A percentile compares a stretch with the other conserved stretches of the same genome.
Evolutionary conservation across 2,797 vertebrate genomes (phyloP).

Genomic region (Phoebastria nigripes): DNA sequence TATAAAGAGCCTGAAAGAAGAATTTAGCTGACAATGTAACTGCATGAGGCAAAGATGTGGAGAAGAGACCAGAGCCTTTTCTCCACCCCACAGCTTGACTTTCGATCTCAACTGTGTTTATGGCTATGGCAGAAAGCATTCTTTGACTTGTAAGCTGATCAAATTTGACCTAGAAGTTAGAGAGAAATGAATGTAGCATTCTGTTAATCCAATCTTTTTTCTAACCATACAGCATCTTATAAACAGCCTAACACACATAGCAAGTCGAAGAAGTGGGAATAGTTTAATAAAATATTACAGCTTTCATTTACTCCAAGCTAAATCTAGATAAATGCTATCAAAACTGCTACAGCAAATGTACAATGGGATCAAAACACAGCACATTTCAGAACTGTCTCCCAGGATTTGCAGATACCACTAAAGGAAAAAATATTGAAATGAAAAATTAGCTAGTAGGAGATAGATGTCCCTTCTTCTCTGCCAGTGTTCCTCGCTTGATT

Average conservation of each 20-base stretch:
- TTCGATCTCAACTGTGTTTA: neutral
- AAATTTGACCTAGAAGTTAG: neutral
- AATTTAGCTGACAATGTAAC: conserved; percentile 10
- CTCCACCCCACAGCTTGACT: neutral
- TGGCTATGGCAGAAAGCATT: neutral
- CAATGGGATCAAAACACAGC: neutral
- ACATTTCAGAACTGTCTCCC: neutral
- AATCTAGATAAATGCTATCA: neutral
- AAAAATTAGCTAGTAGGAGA: neutral
- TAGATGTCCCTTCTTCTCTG: neutral
- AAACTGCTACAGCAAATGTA: neutral
- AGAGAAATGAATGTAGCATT: neutral
- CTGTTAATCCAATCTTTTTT: neutral
- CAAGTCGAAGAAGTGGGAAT: neutral
- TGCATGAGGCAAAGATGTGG: neutral
- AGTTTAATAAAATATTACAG: neutral
- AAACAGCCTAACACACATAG: neutral
- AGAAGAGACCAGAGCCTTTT: neutral
- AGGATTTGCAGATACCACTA: neutral
- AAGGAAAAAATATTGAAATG: neutral
- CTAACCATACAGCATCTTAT: neutral
- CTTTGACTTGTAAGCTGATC: neutral
- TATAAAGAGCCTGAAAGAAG: neutral
- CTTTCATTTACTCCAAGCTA: neutral
- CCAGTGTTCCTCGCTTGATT: neutral